Evolutionary conservation across 2,888 invertebrate genomes (phyloP).

Genomic region (Athrips mouffetella): DNA sequence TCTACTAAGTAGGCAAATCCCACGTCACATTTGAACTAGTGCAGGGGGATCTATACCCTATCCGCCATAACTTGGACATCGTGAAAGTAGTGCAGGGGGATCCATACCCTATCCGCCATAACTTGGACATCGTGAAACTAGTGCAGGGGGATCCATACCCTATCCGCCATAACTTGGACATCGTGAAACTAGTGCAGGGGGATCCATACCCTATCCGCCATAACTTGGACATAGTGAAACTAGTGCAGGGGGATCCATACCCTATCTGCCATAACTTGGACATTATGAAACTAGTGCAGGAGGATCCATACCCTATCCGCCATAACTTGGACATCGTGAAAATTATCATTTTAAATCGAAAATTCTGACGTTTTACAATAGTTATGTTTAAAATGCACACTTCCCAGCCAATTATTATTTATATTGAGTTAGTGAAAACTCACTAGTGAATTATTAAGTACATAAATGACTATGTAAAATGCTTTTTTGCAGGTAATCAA

Average conservation of each 20-base stretch:
- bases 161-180: slow-evolving; percentile 71
- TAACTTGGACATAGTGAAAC: slow-evolving; percentile 39
- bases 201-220: slow-evolving; percentile 70
- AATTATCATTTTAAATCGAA: slow-evolving; percentile 56
- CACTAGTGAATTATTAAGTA: neutral
- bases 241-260: slow-evolving; percentile 68
- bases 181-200: slow-evolving; percentile 63
- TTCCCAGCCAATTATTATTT: slow-evolving; percentile 32
- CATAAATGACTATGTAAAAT: neutral
- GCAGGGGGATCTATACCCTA: slow-evolving; percentile 70
- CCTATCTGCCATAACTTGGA: slow-evolving; percentile 72
- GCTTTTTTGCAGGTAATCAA: neutral
- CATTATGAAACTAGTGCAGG: slow-evolving; percentile 61
- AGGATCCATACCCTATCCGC: slow-evolving; percentile 70
- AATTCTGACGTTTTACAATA: neutral
- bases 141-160: slow-evolving; percentile 70
- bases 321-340: slow-evolving; percentile 74
- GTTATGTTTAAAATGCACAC: slow-evolving; percentile 33
- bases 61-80: slow-evolving; percentile 71
- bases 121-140: slow-evolving; percentile 59
- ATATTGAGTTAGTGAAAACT: neutral
- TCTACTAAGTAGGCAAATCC: neutral
- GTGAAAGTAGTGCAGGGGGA: slow-evolving; percentile 75
- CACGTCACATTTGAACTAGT: slow-evolving; percentile 34
- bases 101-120: slow-evolving; percentile 70